Evolutionary conservation across 2,113 vertebrate species (phyloP), one percentile per base, ranked within the genome.

Genomic region (Mionectes macconnelli): DNA sequence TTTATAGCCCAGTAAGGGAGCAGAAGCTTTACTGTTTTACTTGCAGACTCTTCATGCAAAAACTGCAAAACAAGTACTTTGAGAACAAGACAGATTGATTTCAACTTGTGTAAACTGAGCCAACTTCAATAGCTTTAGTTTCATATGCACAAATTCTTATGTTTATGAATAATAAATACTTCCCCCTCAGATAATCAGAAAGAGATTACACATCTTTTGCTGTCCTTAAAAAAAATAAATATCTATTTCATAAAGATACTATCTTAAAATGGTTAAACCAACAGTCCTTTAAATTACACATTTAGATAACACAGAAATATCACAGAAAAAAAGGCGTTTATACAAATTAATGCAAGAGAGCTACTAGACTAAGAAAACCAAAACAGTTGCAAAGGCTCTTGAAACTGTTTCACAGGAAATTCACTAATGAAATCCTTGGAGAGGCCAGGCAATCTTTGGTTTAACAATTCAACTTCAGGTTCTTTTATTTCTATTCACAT

Each of bases 371-470:
- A 91, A 79, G 30, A 88, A 80, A 80, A 37, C 4, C 10, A 66
- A 72, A 94, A 55, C 52, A 87, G 75, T 66, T 88, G 82, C 81
- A 96, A 97, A 91, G 70, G 69, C 8, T 91, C 85, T 89, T 87
- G 86, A 77, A 87, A 86, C 30, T 42, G 19, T 87, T 87, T 76
- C 75, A 80, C 42, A 39, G 69, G 55, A 80, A 89, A 92, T 37
- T 67, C 63, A 88, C 87, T 97, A 96, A 97, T 83, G 56, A 97
- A 96, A 96, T 91, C 93, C 93, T 96, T 89, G 39, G 95, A 96
- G 95, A 95, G 15, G 33, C 22, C 21, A 67, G 31, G 55, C 72
- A 93, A 94, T 94, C 76, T 89, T 94, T 70, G 69, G 93, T 93
- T 94, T 92, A 94, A 91, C 49, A 87, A 94, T 82, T 87, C 86